Percentiles rank a stretch among this genome's conserved stretches.
Conservation (phyloP, 2,113 vertebrate species). For the Corapipo altera region DNA sequence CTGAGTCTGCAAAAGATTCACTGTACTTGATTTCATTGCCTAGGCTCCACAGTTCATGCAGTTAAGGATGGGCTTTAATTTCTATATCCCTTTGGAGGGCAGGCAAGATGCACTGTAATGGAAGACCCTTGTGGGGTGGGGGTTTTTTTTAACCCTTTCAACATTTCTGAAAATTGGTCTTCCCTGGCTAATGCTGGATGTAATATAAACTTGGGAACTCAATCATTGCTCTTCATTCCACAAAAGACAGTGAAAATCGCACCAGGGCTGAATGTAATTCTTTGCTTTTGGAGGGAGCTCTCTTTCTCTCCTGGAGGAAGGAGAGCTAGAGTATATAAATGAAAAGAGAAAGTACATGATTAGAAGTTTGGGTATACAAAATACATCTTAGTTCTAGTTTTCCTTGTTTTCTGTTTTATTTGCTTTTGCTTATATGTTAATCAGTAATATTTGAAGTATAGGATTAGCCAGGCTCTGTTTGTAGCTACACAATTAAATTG, state of each 20-base stretch:
- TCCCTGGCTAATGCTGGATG: neutral
- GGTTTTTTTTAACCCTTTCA: neutral
- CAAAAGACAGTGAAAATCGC: neutral
- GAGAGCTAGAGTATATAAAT: neutral
- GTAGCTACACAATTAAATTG: neutral
- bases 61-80: neutral
- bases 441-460: neutral
- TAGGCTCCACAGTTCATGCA: neutral
- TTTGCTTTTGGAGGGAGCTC: neutral
- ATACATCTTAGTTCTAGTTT: neutral
- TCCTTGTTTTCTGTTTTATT: neutral
- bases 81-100: neutral
- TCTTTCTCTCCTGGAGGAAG: neutral
- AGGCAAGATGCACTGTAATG: neutral
- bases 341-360: neutral
- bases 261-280: neutral
- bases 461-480: neutral
- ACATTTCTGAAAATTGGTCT: neutral
- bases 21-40: neutral
- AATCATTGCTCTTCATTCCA: neutral
- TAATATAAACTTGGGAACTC: neutral
- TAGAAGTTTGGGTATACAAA: neutral
- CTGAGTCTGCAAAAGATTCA: neutral
- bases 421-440: neutral
- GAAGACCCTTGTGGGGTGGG: neutral